These are phyloP conservation scores for Scaeva pyrastri DNA, from an alignment of 2,888 invertebrate genomes.

Conservation along the genomic window DNA sequence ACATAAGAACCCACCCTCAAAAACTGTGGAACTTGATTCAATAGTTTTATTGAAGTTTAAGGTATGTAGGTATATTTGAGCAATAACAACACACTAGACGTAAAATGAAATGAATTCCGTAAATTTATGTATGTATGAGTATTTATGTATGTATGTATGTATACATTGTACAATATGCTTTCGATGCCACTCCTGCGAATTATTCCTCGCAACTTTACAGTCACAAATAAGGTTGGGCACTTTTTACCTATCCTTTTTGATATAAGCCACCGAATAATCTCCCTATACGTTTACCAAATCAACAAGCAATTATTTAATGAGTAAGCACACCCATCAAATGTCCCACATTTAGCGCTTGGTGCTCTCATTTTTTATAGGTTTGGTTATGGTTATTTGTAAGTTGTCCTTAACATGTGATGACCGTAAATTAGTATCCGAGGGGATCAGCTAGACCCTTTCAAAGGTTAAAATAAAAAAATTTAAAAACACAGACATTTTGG, in stretches of 20 bases:
- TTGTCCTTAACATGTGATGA: slow-evolving; percentile 44
- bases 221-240: slow-evolving; percentile 27
- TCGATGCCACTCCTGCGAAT: slow-evolving; percentile 39
- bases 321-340: slow-evolving; percentile 64
- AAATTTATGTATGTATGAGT: no score
- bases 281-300: slow-evolving; percentile 25
- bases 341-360: slow-evolving; percentile 49
- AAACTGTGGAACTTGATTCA: no score
- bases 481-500: not conserved
- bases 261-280: slow-evolving; percentile 4
- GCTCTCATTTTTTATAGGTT: slow-evolving; percentile 48
- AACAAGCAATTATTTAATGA: slow-evolving; percentile 60
- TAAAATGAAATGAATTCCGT: no score
- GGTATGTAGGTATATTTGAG: no score
- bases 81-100: no score
- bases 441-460: not conserved
- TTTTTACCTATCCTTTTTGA: not conserved
- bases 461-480: not conserved
- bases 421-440: slow-evolving; percentile 17
- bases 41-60: no score
- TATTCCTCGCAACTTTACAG: slow-evolving; percentile 27
- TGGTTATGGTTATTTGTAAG: slow-evolving; percentile 48
- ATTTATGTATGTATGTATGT: no score
- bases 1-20: no score
- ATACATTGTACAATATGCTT: no score